A percentile compares a stretch with the other conserved stretches of the same genome.
Evolutionary conservation across 2,113 vertebrate species (phyloP).

Genomic region (Neotoma lepida): DNA sequence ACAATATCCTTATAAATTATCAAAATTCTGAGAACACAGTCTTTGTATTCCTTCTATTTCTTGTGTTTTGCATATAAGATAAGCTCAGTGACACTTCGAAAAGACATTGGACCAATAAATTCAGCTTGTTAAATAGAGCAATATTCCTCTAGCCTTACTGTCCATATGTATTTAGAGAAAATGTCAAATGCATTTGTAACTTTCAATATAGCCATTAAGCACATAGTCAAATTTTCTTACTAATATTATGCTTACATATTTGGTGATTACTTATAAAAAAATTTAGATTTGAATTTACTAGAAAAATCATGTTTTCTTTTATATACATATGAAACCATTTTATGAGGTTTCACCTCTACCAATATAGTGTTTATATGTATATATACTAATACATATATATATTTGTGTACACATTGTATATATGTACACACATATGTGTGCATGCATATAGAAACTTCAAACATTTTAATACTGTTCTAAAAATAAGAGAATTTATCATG

Average conservation of each 20-base stretch:
- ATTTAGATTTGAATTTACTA: conserved; percentile 12
- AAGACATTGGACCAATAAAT: not conserved
- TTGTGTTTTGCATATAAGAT: not conserved
- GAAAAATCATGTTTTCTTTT: not conserved
- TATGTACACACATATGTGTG: not conserved
- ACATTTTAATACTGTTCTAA: not conserved
- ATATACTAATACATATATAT: not conserved
- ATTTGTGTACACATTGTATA: not conserved
- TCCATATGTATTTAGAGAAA: not conserved
- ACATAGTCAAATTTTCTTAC: not conserved
- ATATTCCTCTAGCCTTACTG: not conserved
- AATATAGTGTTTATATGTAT: not conserved
- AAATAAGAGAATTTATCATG: not conserved
- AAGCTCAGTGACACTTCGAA: not conserved
- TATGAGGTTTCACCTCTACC: not conserved
- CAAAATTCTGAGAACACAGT: not conserved
- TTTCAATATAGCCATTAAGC: not conserved
- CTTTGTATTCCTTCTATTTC: not conserved
- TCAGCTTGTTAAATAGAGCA: not conserved
- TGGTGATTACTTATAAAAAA: conserved; percentile 35
- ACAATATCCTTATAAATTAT: not conserved
- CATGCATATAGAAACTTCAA: not conserved
- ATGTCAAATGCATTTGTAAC: not conserved
- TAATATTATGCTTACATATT: not conserved
- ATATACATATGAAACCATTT: not conserved